A percentile compares a stretch with the other conserved stretches of the same genome.
phyloP scores from a whole-genome alignment of 1,140 invertebrate species.

The Mya arenaria region DNA sequence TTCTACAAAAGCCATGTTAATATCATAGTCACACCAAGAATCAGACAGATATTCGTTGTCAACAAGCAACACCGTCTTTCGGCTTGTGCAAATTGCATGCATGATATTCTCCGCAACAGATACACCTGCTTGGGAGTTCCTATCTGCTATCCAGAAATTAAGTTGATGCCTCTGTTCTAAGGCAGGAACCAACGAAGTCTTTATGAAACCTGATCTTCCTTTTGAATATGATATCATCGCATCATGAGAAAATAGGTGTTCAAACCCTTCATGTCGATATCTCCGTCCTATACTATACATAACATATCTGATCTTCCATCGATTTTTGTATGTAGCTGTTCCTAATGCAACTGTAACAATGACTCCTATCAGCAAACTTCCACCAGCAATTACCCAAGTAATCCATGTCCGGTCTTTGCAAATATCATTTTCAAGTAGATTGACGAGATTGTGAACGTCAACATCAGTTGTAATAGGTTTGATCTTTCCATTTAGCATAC shows the following conservation, averaged over 20 bases:
- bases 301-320: slow-evolving; percentile 18
- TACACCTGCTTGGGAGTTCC: neutral
- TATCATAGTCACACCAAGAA: slow-evolving; percentile 29
- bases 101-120: slow-evolving; percentile 12
- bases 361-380: neutral
- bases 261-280: slow-evolving; percentile 4
- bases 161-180: neutral
- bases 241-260: slow-evolving; percentile 10
- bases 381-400: neutral
- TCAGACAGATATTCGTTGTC: neutral
- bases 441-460: neutral
- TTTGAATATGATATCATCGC: slow-evolving; percentile 16
- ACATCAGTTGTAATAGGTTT: neutral
- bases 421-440: too few species aligned
- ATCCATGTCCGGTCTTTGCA: neutral
- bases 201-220: neutral
- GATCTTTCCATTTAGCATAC: neutral
- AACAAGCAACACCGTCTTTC: slow-evolving; percentile 15
- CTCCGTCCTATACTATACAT: slow-evolving; percentile 7
- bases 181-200: neutral
- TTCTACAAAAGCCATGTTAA: slow-evolving; percentile 20
- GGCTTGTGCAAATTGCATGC: slow-evolving; percentile 22
- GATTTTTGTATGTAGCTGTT: neutral
- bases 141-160: slow-evolving; percentile 6
- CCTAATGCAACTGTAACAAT: neutral